phyloP scores from a whole-genome alignment of 2,113 vertebrate species.

The Notiomystis cincta region DNA sequence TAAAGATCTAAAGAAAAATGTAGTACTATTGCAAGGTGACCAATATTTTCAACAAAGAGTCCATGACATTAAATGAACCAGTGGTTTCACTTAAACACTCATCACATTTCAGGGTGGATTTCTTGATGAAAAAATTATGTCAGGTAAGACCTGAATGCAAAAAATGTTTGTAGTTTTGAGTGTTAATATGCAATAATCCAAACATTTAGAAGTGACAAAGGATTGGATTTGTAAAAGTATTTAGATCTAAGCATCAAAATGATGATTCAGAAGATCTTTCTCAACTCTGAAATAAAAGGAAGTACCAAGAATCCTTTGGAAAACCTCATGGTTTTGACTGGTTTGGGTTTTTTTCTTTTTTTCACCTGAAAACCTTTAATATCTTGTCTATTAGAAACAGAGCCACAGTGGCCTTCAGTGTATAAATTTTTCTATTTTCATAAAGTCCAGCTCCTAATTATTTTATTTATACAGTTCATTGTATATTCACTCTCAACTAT shows the following conservation, averaged over 20 bases:
- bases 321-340: not conserved
- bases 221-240: not conserved
- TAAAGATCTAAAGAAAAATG: not conserved
- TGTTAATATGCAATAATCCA: not conserved
- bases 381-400: not conserved
- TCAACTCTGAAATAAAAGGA: not conserved
- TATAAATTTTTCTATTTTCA: not conserved
- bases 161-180: not conserved
- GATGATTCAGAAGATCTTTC: not conserved
- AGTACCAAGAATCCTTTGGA: not conserved
- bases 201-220: not conserved
- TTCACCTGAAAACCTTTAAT: not conserved
- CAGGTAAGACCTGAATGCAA: not conserved
- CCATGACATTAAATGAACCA: not conserved
- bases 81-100: not conserved
- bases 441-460: not conserved
- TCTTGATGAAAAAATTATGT: not conserved
- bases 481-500: not conserved
- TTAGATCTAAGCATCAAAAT: not conserved
- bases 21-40: not conserved
- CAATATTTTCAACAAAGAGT: not conserved
- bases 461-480: not conserved
- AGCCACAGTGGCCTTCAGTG: not conserved
- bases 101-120: not conserved
- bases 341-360: accelerated